Base-by-base conservation (phyloP, 2,888 invertebrate genomes). In the Margaritifera margaritifera region DNA sequence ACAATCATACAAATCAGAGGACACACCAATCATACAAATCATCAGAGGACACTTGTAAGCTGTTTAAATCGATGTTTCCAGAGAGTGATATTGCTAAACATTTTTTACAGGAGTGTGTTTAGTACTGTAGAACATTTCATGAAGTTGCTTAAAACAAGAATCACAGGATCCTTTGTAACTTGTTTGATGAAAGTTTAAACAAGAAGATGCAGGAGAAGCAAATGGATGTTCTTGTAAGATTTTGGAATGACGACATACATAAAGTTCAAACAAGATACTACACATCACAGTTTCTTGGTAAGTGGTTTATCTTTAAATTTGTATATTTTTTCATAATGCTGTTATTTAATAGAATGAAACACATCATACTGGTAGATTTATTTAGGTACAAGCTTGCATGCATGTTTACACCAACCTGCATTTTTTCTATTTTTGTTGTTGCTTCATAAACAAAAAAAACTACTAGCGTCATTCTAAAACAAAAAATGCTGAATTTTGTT, bases 141-240 rank as follows among this genome's bases (percentile, higher is more conserved):
- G 52, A 27, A 67, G 25, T 18, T 22, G 25, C 27, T 72, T 24
- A 22, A 27, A 22, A 25, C 59, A 11, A 18, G 27, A 31, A 54
- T 60, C 15, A 51, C 4, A 15, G 59, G 64, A 3, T 31, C 42
- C n/a, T 72, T 52, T 62, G 70, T 69, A 11, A 51, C 72, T n/a
- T 25, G 71, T 11, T 79, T 78, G 69, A 71, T 74, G 56, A 76
- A 78, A 62, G 64, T 20, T 66, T 76, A 6, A 79, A 78, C 27
- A 70, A 72, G 42, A 69, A 76, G 62, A 67, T 68, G 58, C 76
- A 79, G 53, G 53, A 63, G 54, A 79, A 79, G 60, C 76, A 79
- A 53, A 76, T 79, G 75, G 77, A 75, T 64, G 42, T 79, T 8
- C 72, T 72, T 68, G 55, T 79, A 18, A 18, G 72, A 18, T 78